Percentiles rank a stretch among this genome's conserved stretches.
Evolutionary conservation across 2,797 vertebrate species (phyloP).

Genomic region (Sebastes dallii): DNA sequence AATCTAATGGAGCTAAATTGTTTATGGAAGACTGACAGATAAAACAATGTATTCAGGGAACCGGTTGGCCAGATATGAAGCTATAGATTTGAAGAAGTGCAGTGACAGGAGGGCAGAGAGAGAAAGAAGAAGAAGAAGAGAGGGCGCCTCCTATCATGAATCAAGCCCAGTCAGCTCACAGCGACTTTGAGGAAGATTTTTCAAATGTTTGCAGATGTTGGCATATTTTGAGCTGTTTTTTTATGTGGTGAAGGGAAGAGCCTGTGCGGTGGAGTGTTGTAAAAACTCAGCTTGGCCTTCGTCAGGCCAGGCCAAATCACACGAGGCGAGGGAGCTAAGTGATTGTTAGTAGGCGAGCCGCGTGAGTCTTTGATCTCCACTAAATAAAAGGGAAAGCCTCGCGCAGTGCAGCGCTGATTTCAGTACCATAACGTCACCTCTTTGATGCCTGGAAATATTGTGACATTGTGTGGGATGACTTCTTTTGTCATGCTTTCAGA

Average conservation of each 20-base stretch:
- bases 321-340: constrained; percentile 76
- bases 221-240: constrained; percentile 80
- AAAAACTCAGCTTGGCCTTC: constrained; percentile 80
- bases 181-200: constrained; percentile 80
- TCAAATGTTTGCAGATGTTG: constrained; percentile 87
- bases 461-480: constrained; percentile 80
- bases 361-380: constrained; percentile 76
- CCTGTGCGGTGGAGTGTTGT: constrained; percentile 74
- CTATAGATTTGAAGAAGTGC: constrained; percentile 28
- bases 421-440: constrained; percentile 79
- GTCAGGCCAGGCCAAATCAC: constrained; percentile 74
- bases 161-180: constrained; percentile 65
- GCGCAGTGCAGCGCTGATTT: constrained; percentile 74
- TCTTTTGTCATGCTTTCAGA: constrained; percentile 82
- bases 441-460: constrained; percentile 80
- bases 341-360: constrained; percentile 79
- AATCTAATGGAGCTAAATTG: constrained; percentile 46
- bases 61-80: constrained; percentile 44
- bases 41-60: constrained; percentile 41
- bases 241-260: constrained; percentile 79
- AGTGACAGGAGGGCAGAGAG: constrained; percentile 36
- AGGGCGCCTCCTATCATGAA: constrained; percentile 66
- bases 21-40: constrained; percentile 51
- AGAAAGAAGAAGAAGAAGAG: constrained; percentile 41
- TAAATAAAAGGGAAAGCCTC: constrained; percentile 80